Percentiles rank a stretch among this genome's conserved stretches.
Conservation (phyloP, 2,113 vertebrate genomes). For the Ptilonorhynchus violaceus region DNA sequence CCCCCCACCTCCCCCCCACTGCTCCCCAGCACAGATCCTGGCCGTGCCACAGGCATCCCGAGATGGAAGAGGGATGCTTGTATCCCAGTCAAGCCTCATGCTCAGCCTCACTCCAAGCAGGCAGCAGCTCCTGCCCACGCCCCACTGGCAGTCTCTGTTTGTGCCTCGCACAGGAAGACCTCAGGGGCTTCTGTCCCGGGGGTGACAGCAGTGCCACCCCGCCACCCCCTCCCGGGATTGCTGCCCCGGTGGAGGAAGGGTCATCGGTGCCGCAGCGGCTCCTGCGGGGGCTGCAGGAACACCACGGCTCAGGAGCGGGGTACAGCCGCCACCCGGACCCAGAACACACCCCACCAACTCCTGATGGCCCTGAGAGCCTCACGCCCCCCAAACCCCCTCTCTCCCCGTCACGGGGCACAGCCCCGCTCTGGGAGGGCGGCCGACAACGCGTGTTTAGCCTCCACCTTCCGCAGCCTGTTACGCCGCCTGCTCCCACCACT, state of each 20-base stretch:
- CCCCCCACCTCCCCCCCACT: no score
- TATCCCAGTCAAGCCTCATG: not conserved
- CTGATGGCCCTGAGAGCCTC: not conserved
- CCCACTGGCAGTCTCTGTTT: not conserved
- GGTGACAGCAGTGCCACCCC: not conserved
- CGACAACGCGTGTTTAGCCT: not conserved
- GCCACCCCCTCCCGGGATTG: not conserved
- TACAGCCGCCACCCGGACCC: accelerated
- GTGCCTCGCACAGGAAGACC: not conserved
- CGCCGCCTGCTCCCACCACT: constrained; percentile 28
- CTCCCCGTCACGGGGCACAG: not conserved
- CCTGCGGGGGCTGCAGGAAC: accelerated
- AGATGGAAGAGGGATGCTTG: not conserved
- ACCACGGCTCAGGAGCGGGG: not conserved
- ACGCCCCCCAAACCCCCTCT: not conserved
- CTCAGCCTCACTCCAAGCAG: not conserved
- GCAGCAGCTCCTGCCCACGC: not conserved
- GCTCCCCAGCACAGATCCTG: not conserved
- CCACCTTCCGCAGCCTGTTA: not conserved
- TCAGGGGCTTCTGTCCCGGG: not conserved
- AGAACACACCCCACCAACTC: accelerated
- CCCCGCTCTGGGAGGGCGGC: not conserved
- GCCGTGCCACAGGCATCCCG: accelerated
- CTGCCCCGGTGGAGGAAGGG: not conserved
- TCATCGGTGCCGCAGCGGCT: accelerated